Percentiles rank a stretch among this genome's conserved stretches.
These are phyloP conservation scores for Myiagra hebetior DNA, from an alignment of 2,113 vertebrate species.

Conservation along the genomic window DNA sequence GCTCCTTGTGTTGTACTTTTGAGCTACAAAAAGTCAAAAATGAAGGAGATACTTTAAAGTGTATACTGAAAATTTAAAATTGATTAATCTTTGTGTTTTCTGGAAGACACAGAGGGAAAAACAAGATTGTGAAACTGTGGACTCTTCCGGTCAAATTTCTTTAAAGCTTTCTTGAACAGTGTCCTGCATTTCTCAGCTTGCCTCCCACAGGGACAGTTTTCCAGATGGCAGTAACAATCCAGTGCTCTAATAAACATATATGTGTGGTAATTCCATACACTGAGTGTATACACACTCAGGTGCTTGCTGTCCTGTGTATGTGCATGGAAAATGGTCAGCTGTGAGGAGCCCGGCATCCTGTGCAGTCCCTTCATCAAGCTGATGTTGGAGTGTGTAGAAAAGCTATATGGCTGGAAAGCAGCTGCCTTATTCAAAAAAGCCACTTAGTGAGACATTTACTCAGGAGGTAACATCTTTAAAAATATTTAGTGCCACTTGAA, in stretches of 20 bases:
- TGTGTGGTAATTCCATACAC: background rate
- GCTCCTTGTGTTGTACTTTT: background rate
- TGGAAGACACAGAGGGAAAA: background rate
- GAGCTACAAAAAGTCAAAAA: background rate
- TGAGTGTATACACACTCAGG: rapidly evolving
- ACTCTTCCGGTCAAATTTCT: background rate
- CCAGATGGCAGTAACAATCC: background rate
- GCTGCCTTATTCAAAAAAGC: background rate
- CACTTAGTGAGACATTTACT: background rate
- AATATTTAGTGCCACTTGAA: background rate
- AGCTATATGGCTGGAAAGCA: conserved; percentile 1
- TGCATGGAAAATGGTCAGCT: background rate
- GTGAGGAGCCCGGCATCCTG: background rate
- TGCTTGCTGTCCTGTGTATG: background rate
- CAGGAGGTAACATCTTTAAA: background rate
- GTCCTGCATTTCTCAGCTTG: background rate
- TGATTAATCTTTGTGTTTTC: background rate
- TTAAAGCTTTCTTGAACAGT: background rate
- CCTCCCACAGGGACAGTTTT: background rate
- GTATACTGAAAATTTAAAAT: background rate
- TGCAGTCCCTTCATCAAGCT: background rate
- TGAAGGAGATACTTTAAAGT: background rate
- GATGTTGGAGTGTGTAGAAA: background rate
- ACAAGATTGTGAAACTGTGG: background rate
- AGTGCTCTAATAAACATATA: background rate